Base-by-base conservation (phyloP, 1,140 invertebrate genomes). In the Chionoecetes opilio region DNA sequence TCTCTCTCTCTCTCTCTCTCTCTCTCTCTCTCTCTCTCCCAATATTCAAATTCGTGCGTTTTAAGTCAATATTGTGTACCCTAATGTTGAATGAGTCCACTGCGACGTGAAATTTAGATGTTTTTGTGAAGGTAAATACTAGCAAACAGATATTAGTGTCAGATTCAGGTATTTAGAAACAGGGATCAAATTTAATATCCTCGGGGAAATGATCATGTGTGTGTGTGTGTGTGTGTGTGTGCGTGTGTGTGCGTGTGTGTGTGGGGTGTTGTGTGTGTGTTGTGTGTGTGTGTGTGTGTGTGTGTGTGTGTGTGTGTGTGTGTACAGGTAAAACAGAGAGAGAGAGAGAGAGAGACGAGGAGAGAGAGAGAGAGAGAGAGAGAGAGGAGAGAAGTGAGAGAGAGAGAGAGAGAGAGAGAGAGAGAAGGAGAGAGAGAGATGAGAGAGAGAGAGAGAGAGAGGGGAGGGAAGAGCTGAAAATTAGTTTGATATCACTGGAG, bases 231-330 rank as follows among this genome's bases (percentile, higher is more conserved):
- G 63, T 21, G n/a, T 75, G 63, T 21, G 26, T 75, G 53, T 75
- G 53, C 21, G 53, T 75, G 53, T 75, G 53, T 21, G 53, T 75
- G 53, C 26, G 6, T 38, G 86, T 41, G 3, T 88, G 35, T 88
- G 86, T 88, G 32, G n/a, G n/a, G n/a, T n/a, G n/a, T n/a, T 88
- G 38, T 88, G 86, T 88, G 86, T 41, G 86, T 88, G n/a, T n/a
- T 75, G 63, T 21, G n/a, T 75, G 63, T 21, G 26, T 75, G 53
- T 75, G 53, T 21, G 53, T 75, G 53, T 75, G 53, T 21, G 53
- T 75, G 53, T 75, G 6, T 38, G 86, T 41, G 3, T 88, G 35
- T 88, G 86, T 88, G 32, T 88, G 38, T 88, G 86, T 88, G 86
- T 41, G 86, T 88, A 14, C 37, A 35, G 34, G 32, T 88, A 34